A percentile compares a stretch with the other conserved stretches of the same genome.
Evolutionary conservation across 2,888 invertebrate genomes (phyloP).

Genomic region (Amphiduros pacificus): DNA sequence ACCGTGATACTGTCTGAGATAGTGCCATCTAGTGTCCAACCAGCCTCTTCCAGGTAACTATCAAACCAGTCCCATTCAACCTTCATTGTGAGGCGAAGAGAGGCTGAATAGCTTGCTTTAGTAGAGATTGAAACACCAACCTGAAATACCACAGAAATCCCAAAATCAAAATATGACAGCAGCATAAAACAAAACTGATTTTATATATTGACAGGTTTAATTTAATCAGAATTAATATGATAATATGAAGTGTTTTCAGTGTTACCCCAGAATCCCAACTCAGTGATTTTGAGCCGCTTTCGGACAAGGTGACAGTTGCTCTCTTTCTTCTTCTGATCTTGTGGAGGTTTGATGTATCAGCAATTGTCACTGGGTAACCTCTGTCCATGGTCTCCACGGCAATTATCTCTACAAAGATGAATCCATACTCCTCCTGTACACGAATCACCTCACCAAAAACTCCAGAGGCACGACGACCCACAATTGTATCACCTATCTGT

Average conservation of each 20-base stretch:
- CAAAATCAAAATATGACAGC: no score
- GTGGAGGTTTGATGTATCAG: background rate
- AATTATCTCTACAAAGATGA: background rate
- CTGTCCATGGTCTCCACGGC: background rate
- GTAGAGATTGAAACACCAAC: background rate
- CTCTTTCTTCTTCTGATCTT: background rate
- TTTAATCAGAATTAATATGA: no score
- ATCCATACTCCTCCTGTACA: background rate
- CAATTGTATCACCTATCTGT: background rate
- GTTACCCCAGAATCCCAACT: no score
- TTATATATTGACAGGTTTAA: no score
- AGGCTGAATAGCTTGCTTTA: background rate
- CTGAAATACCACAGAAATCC: background rate
- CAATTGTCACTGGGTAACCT: background rate
- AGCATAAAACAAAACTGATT: no score
- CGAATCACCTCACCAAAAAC: background rate
- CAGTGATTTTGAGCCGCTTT: background rate
- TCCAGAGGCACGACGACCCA: background rate
- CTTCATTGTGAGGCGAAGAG: background rate
- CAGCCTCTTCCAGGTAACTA: background rate
- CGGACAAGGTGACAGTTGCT: background rate
- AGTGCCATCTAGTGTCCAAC: background rate
- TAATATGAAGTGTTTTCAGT: no score
- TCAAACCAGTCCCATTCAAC: background rate
- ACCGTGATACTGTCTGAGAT: background rate